Percentiles rank a stretch among this genome's conserved stretches.
Conservation (phyloP, 2,888 invertebrate species). For the Oscheius sp. region DNA sequence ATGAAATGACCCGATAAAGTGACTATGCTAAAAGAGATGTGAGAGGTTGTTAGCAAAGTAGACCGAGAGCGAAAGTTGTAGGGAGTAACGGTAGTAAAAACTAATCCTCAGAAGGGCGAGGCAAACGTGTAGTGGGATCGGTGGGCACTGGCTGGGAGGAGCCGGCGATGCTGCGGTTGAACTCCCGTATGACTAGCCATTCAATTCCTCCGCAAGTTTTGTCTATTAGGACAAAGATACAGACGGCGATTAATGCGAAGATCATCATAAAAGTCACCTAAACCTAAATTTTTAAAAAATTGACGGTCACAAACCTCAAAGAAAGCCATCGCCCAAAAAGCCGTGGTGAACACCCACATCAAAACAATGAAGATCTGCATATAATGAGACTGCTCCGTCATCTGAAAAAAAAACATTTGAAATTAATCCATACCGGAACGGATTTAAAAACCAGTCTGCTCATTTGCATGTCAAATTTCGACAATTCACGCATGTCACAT, state of each 20-base stretch:
- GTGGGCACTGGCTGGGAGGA: slow-evolving; percentile 32
- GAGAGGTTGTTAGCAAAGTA: slow-evolving; percentile 10
- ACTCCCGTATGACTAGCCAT: slow-evolving; percentile 56
- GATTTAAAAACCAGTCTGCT: slow-evolving; percentile 11
- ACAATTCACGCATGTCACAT: slow-evolving; percentile 28
- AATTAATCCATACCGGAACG: neutral
- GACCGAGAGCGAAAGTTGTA: slow-evolving; percentile 12
- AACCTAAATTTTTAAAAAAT: slow-evolving; percentile 3
- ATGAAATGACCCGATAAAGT: neutral
- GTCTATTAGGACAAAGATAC: slow-evolving; percentile 45
- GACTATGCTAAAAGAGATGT: slow-evolving; percentile 10
- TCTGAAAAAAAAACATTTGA: slow-evolving; percentile 17
- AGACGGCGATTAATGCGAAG: slow-evolving; percentile 44
- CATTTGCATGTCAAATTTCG: slow-evolving; percentile 33
- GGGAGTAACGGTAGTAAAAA: slow-evolving; percentile 12
- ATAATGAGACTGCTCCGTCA: slow-evolving; percentile 11
- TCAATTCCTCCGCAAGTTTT: slow-evolving; percentile 66
- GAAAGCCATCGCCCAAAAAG: slow-evolving; percentile 62
- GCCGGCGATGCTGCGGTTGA: slow-evolving; percentile 39
- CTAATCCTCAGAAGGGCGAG: slow-evolving; percentile 30
- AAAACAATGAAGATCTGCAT: slow-evolving; percentile 55
- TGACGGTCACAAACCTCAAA: slow-evolving; percentile 41
- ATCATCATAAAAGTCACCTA: slow-evolving; percentile 51
- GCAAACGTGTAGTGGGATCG: slow-evolving; percentile 18
- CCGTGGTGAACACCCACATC: slow-evolving; percentile 65